These are phyloP conservation scores for Anarhynchus alexandrinus DNA, from an alignment of 2,113 vertebrate genomes.

Conservation along the genomic window DNA sequence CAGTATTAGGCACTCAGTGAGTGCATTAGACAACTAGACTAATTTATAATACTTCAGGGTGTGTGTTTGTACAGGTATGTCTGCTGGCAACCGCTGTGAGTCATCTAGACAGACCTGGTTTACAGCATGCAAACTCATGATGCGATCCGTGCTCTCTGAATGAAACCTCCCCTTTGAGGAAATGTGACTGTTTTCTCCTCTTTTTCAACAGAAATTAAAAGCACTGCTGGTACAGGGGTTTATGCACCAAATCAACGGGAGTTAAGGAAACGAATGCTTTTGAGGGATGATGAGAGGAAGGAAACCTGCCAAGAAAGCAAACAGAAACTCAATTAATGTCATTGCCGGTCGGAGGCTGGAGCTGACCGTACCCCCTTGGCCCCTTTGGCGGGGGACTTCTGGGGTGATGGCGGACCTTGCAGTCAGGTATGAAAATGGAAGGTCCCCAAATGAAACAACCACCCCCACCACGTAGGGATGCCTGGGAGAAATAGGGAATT, in stretches of 20 bases:
- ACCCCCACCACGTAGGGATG: not conserved
- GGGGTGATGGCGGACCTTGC: not conserved
- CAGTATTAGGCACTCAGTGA: not conserved
- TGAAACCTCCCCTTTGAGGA: not conserved
- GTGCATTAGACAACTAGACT: not conserved
- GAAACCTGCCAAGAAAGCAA: not conserved
- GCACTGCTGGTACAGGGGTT: not conserved
- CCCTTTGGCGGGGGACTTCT: not conserved
- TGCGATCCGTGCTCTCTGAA: not conserved
- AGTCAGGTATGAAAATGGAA: not conserved
- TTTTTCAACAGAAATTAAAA: not conserved
- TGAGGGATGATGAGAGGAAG: not conserved
- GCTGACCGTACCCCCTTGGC: not conserved
- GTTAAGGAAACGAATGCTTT: not conserved
- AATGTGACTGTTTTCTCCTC: not conserved
- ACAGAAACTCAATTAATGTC: not conserved
- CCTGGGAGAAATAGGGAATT: not conserved
- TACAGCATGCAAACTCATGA: not conserved
- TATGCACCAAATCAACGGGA: not conserved
- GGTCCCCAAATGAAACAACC: not conserved
- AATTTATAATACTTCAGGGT: not conserved
- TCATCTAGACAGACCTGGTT: not conserved
- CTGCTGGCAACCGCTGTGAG: not conserved
- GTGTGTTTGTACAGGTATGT: conserved; percentile 29
- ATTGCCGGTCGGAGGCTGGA: fast-evolving